Base-by-base conservation (phyloP, 2,797 vertebrate genomes). In the Epinephelus malabaricus region DNA sequence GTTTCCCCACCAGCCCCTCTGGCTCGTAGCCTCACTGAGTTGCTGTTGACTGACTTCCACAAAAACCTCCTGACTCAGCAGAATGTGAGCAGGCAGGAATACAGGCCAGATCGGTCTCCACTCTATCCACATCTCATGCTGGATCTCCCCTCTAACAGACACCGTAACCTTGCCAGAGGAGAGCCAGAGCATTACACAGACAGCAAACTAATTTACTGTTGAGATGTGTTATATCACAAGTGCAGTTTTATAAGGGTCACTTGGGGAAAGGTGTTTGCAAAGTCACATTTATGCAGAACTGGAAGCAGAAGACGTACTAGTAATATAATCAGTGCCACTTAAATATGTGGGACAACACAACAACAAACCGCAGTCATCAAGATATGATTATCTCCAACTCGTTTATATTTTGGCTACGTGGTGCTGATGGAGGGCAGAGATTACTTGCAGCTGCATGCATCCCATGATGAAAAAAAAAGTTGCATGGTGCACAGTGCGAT, bases 41-140 rank as follows among this genome's bases (percentile, higher is more conserved):
- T 83, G 79, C 88, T 91, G 91, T 85, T 91, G 88, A 88, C 82
- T 67, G 87, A 85, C 86, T 88, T 89, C 90, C 87, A 92, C 81
- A 91, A 87, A 30, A 93, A 85, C 85, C 82, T 61, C 62, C 87
- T 90, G 92, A 93, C 86, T 92, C 92, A 94, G 92, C 93, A 94
- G 87, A 88, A 92, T 87, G 89, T 78, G 75, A 88, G 78, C 79
- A 53, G 71, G 69, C 87, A 73, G 64, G 62, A 79, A 60, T 15
- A 76, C 69, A 76, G 80, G 79, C 77, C 80, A 79, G 78, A 72
- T 54, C 43, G 6, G 18, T 79, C 82, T 78, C 84, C 34, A 53
- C 81, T 81, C 69, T 55, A 54, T 78, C 67, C 78, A 79, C 69
- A 71, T 86, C 79, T 90, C 79, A 56, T 43, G 51, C 71, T 55